These are phyloP conservation scores for Falco rusticolus DNA, from an alignment of 2,797 vertebrate species.

Conservation along the genomic window DNA sequence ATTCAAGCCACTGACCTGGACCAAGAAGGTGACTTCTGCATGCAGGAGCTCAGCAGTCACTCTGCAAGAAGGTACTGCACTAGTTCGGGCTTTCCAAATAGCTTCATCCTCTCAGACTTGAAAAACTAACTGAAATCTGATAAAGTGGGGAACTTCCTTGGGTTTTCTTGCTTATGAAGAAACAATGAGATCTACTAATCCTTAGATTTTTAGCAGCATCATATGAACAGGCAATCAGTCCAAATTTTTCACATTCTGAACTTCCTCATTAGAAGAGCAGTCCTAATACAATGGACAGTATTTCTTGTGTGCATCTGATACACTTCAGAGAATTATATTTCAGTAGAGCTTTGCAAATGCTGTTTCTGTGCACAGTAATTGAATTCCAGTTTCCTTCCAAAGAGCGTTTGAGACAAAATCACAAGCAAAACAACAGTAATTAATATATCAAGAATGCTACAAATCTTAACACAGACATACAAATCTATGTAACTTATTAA, in stretches of 20 bases:
- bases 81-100: not conserved
- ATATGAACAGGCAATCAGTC: not conserved
- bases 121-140: not conserved
- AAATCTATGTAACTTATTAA: not conserved
- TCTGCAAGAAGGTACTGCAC: not conserved
- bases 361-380: slow-evolving; percentile 8
- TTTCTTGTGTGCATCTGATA: not conserved
- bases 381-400: slow-evolving; percentile 12
- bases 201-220: not conserved
- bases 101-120: not conserved
- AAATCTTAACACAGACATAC: not conserved
- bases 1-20: not conserved
- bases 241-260: not conserved
- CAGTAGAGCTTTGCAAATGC: not conserved
- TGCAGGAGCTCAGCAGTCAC: not conserved
- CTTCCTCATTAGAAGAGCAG: not conserved
- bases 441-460: not conserved
- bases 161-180: not conserved
- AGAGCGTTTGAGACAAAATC: not conserved
- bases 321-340: not conserved
- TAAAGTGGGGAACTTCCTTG: not conserved
- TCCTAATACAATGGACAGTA: not conserved
- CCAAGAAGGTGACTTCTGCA: not conserved
- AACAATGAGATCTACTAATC: not conserved
- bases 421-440: slow-evolving; percentile 26